A percentile compares a stretch with the other conserved stretches of the same genome.
Evolutionary conservation across 2,888 invertebrate genomes (phyloP).

Genomic region (Sicus ferrugineus): DNA sequence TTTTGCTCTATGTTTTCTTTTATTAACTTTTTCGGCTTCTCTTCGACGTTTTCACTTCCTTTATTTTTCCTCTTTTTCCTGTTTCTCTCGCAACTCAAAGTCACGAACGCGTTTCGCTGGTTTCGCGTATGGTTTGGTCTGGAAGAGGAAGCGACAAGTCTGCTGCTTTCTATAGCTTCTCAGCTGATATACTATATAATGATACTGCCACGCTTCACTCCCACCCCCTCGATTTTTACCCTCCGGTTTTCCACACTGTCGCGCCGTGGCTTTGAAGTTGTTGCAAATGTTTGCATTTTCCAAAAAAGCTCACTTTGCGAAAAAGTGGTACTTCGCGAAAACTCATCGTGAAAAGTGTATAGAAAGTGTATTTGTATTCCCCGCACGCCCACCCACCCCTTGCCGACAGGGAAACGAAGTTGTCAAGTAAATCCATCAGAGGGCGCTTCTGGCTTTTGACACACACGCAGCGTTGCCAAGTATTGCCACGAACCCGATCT

Average conservation of each 20-base stretch:
- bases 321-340: too few relatives aligned
- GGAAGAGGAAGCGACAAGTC: too few relatives aligned
- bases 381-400: background rate
- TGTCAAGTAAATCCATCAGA: slow-evolving; percentile 23
- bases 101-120: too few relatives aligned
- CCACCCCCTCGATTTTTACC: background rate
- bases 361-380: slow-evolving; percentile 4
- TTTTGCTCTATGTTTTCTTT: background rate
- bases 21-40: background rate
- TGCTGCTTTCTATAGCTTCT: too few relatives aligned
- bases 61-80: too few relatives aligned
- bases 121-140: too few relatives aligned
- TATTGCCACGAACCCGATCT: background rate
- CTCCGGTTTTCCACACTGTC: background rate
- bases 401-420: slow-evolving; percentile 8
- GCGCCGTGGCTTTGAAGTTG: background rate
- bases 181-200: too few relatives aligned
- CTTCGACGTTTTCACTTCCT: background rate
- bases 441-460: slow-evolving; percentile 29
- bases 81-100: too few relatives aligned
- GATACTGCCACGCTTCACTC: too few relatives aligned
- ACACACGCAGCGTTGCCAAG: slow-evolving; percentile 12
- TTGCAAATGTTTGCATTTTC: background rate
- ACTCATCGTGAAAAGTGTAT: too few relatives aligned
- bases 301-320: background rate